A percentile compares a stretch with the other conserved stretches of the same genome.
Evolutionary conservation across 2,888 invertebrate species (phyloP).

Genomic region (Anorthoa munda): DNA sequence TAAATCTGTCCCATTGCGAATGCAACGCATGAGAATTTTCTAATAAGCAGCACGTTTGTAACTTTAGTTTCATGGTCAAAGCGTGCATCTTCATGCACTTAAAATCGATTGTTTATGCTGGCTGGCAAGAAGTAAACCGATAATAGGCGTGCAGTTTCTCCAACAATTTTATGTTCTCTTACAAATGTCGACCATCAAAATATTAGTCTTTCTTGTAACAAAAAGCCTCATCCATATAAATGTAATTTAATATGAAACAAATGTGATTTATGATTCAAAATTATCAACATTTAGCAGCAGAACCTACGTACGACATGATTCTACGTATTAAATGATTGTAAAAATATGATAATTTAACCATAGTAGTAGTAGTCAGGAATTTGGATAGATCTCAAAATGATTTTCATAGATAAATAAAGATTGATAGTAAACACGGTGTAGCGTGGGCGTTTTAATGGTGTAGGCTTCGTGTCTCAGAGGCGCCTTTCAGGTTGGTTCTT

Average conservation of each 20-base stretch:
- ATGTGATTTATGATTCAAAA: constrained; percentile 46
- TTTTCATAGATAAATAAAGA: constrained; percentile 63
- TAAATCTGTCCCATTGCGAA: constrained; percentile 58
- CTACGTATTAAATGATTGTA: constrained; percentile 44
- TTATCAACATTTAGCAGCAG: constrained; percentile 43
- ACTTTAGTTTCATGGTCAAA: constrained; percentile 39
- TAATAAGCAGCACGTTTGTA: constrained; percentile 42
- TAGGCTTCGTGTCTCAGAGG: constrained; percentile 68
- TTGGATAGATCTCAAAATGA: constrained; percentile 45
- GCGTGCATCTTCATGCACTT: constrained; percentile 13
- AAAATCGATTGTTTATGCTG: constrained; percentile 42
- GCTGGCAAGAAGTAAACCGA: constrained; percentile 22
- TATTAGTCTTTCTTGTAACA: constrained; percentile 1
- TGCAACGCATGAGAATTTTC: constrained; percentile 52
- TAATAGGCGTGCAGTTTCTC: constrained; percentile 30
- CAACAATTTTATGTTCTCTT: constrained; percentile 23
- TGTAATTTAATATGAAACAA: constrained; percentile 18
- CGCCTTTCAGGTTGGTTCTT: constrained; percentile 75
- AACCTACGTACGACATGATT: constrained; percentile 29
- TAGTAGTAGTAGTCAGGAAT: constrained; percentile 33
- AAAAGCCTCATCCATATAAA: constrained; percentile 29
- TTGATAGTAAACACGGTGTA: constrained; percentile 66
- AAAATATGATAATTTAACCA: constrained; percentile 60
- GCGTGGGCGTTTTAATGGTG: constrained; percentile 66
- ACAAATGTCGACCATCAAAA: constrained; percentile 20